Conservation (phyloP, 2,797 vertebrate species). For the Enteromius anoplus region DNA sequence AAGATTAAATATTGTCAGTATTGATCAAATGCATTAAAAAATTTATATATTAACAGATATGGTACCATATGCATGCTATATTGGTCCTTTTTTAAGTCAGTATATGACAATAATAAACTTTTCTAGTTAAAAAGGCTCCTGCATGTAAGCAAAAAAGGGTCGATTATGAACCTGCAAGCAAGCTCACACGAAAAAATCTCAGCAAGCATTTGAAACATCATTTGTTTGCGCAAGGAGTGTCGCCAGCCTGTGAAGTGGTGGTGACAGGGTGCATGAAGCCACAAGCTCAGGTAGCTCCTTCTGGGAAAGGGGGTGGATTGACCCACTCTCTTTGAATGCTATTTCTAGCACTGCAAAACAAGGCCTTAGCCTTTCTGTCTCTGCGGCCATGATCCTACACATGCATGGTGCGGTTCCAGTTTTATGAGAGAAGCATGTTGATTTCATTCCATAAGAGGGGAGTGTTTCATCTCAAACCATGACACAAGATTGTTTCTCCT, state of each 20-base stretch:
- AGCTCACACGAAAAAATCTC: slow-evolving; percentile 44
- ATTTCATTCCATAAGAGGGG: slow-evolving; percentile 68
- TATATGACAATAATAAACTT: not conserved
- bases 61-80: not conserved
- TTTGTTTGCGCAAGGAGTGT: slow-evolving; percentile 79
- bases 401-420: slow-evolving; percentile 61
- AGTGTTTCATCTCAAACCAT: slow-evolving; percentile 77
- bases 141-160: slow-evolving; percentile 10
- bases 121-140: not conserved
- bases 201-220: slow-evolving; percentile 45
- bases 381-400: slow-evolving; percentile 61
- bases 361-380: slow-evolving; percentile 57
- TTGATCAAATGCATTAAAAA: not conserved
- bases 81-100: not conserved
- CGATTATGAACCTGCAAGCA: slow-evolving; percentile 4
- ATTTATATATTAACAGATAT: not conserved
- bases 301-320: slow-evolving; percentile 70
- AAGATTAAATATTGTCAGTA: not conserved
- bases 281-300: slow-evolving; percentile 46
- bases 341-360: slow-evolving; percentile 62
- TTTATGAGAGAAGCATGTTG: slow-evolving; percentile 64
- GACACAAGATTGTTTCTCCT: slow-evolving; percentile 71
- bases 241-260: slow-evolving; percentile 74
- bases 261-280: slow-evolving; percentile 70
- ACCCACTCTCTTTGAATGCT: slow-evolving; percentile 68